Evolutionary conservation across 2,797 vertebrate genomes (phyloP), one percentile per base, ranked within the genome.

Genomic region (Semotilus atromaculatus): DNA sequence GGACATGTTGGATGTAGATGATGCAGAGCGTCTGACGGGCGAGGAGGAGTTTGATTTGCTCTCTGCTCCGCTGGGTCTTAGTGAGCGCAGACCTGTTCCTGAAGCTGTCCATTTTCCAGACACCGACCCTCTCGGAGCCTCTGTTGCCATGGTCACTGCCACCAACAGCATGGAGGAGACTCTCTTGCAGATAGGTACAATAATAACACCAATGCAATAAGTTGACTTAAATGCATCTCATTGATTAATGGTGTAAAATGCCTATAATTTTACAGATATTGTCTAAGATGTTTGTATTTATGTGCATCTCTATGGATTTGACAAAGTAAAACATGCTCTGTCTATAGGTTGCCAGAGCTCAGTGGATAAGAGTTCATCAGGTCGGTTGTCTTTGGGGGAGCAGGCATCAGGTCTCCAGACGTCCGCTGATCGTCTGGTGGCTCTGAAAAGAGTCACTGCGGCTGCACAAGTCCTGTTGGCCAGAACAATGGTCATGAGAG

Each of bases 151-250:
- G 98, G 97, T 99, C 89, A 99, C 98, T 0, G 98, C 98, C 85
- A 97, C 97, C 87, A 99, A 99, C 93, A 99, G 97, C 86, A 99
- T 99, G 98, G 98, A 99, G 88, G 98, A 99, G 91, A 99, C 97
- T 0, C 78, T 99, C 34, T 95, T 99, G 93, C 98, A 99, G 89
- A 99, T 99, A 91, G 98, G 98, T 98, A 91, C 88, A 88, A 80
- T 51, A 6, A 9, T 1, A 3, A 34, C 43, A 58, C 18, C 3
- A 19, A 45, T 55, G 19, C 23, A 29, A 34, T 26, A 14, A 21
- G 26, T 31, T 40, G 7, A 43, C 13, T 23, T 29, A 9, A 7
- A 16, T 72, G n/a, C 7, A 29, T 72, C 7, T 21, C 31, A 21
- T 67, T 67, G 64, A 36, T 36, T 67, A 21, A 19, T 31, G 8